Conservation (phyloP, 2,797 vertebrate genomes). For the Simalia tracyae region DNA sequence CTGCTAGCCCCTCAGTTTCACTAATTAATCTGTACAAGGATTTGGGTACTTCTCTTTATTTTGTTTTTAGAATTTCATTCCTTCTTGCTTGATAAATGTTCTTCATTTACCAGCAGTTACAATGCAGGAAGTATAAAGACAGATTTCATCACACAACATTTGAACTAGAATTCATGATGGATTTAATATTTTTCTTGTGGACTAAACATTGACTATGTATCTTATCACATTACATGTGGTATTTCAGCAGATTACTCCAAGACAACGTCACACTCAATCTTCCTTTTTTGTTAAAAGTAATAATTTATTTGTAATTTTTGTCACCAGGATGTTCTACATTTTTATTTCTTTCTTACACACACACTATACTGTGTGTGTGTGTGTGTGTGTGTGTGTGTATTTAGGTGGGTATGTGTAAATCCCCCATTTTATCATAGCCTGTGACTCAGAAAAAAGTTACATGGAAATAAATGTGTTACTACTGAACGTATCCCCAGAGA, state of each 20-base stretch:
- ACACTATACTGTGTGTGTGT: neutral
- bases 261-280: neutral
- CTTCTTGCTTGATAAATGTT: neutral
- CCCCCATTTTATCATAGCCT: neutral
- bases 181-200: neutral
- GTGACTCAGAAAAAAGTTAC: neutral
- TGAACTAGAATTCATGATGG: neutral
- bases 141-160: neutral
- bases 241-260: neutral
- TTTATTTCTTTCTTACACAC: neutral
- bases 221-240: neutral
- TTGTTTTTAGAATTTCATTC: slow-evolving; percentile 27
- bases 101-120: neutral
- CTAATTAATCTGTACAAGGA: slow-evolving; percentile 23
- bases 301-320: neutral
- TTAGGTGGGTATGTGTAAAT: neutral
- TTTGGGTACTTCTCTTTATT: neutral
- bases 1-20: slow-evolving; percentile 33
- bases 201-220: neutral
- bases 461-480: neutral
- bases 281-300: neutral
- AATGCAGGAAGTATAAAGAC: neutral
- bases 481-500: neutral
- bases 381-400: neutral
- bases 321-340: neutral